Conservation (phyloP, 2,113 vertebrate species). For the Hymenochirus boettgeri region DNA sequence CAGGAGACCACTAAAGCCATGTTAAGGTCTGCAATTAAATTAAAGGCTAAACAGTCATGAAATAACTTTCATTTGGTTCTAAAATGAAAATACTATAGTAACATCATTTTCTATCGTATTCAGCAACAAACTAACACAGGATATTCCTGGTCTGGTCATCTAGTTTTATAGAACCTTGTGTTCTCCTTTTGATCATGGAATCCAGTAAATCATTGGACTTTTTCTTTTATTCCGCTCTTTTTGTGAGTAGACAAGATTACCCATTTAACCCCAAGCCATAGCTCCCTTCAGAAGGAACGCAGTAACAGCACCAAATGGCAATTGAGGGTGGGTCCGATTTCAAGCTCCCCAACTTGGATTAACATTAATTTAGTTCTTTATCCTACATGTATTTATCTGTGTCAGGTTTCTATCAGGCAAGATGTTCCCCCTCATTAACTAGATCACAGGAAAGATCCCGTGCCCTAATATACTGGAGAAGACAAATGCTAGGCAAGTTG, state of each 20-base stretch:
- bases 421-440: conserved; percentile 50
- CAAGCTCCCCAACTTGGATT: conserved; percentile 27
- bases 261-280: conserved; percentile 63
- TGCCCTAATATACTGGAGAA: too few species aligned
- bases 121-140: conserved; percentile 32
- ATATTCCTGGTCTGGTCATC: conserved; percentile 44
- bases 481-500: too few species aligned
- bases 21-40: too few species aligned
- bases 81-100: too few species aligned
- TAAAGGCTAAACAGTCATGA: too few species aligned
- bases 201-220: conserved; percentile 60
- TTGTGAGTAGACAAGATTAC: conserved; percentile 58
- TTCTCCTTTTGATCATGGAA: conserved; percentile 57
- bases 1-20: too few species aligned
- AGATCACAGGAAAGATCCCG: background rate
- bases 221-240: conserved; percentile 52
- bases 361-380: conserved; percentile 7
- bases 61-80: too few species aligned
- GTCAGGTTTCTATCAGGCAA: conserved; percentile 52
- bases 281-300: conserved; percentile 50
- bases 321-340: conserved; percentile 53
- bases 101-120: too few species aligned
- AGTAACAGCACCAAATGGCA: conserved; percentile 50
- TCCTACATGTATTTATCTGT: conserved; percentile 2
- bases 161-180: conserved; percentile 51